Evolutionary conservation across 2,797 vertebrate genomes (phyloP), one percentile per base, ranked within the genome.

Genomic region (Rhincodon typus): DNA sequence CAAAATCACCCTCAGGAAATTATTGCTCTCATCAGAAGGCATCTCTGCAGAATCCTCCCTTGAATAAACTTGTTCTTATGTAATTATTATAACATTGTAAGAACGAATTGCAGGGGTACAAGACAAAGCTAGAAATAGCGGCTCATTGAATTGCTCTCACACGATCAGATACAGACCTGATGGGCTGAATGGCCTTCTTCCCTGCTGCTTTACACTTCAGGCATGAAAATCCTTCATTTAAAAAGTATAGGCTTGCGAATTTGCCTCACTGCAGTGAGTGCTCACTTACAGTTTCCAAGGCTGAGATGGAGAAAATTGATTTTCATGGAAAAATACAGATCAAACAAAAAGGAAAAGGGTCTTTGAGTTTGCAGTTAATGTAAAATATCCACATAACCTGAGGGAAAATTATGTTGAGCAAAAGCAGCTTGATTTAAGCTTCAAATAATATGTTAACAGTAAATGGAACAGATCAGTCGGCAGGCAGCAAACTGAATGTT

Each of bases 271-370:
- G 62, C 57, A 3, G 62, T 13, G 0, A 7, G 34, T 67, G 90
- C 23, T 93, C 90, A 93, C 66, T 19, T 12, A 10, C 3, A 69
- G 62, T 25, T 25, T 93, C 42, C 2, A 66, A 69, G 8, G 62
- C n/a, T 69, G 21, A 69, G 17, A 34, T n/a, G 19, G 90, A 67
- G 62, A 67, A 67, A 69, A 67, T n/a, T 42, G 66, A 69, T 13
- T 67, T 42, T 69, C 90, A 93, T 69, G 62, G 62, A 66, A 93
- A 93, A 69, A 69, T 69, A 42, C 90, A 91, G 88, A 93, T 42
- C 46, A 69, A 69, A 93, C 23, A n/a, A 34, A 90, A 90, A 93
- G 57, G 62, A 38, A 91, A 34, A 19, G 17, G 88, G 62, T 67
- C 66, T 84, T 38, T 69, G 66, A 67, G 46, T 93, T 67, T 23